A percentile compares a stretch with the other conserved stretches of the same genome.
Conservation (phyloP, 2,113 vertebrate species). For the Corapipo altera region DNA sequence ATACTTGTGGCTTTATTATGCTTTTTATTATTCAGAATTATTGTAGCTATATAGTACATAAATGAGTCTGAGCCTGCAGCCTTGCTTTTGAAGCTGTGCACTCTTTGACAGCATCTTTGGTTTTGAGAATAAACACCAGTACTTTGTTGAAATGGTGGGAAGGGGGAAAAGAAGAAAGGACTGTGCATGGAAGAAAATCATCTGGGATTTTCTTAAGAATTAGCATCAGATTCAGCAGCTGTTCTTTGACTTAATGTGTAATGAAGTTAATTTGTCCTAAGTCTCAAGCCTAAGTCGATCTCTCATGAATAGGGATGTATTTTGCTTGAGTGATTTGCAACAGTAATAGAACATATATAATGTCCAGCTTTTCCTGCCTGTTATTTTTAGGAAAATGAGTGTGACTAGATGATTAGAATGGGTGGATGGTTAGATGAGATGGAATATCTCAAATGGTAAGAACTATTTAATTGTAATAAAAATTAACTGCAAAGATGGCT, state of each 20-base stretch:
- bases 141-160: not conserved
- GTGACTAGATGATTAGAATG: not conserved
- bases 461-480: not conserved
- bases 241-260: not conserved
- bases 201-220: not conserved
- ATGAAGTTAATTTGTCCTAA: not conserved
- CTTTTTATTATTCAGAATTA: not conserved
- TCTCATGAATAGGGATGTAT: not conserved
- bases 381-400: not conserved
- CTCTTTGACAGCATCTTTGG: not conserved
- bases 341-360: not conserved
- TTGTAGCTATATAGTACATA: not conserved
- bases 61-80: fast-evolving
- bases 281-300: not conserved
- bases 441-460: not conserved
- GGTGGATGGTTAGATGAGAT: not conserved
- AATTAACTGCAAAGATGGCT: not conserved
- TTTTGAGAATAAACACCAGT: not conserved
- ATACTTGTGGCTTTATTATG: not conserved
- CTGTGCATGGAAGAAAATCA: not conserved
- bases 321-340: not conserved
- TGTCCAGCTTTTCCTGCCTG: not conserved
- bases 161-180: not conserved
- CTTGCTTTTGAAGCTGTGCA: not conserved
- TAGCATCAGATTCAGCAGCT: not conserved